Conservation (phyloP, 64 coral and sea anemone species). For the Trachythela sp. region DNA sequence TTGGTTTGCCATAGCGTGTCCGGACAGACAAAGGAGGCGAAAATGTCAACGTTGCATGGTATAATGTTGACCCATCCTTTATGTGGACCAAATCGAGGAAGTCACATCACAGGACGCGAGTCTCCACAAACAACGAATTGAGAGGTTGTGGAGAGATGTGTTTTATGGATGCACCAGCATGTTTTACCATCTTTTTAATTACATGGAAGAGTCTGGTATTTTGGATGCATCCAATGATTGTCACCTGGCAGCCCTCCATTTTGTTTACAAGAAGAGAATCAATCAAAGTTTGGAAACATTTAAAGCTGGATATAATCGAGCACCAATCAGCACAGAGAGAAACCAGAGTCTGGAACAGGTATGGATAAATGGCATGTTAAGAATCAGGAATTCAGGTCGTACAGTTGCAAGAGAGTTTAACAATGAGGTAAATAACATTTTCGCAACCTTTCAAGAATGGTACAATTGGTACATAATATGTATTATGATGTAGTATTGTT, state of each 20-base stretch:
- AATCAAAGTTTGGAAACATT: constrained; percentile 7
- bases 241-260: background rate
- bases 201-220: constrained; percentile 33
- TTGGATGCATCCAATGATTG: constrained; percentile 1
- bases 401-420: background rate
- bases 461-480: no score
- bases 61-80: background rate
- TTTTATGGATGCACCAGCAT: background rate
- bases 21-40: background rate
- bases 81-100: background rate
- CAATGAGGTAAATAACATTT: background rate
- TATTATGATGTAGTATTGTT: no score
- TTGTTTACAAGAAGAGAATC: background rate
- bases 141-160: constrained; percentile 26
- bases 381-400: background rate
- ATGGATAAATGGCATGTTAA: constrained; percentile 16
- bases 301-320: background rate
- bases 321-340: constrained; percentile 19
- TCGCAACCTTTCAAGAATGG: no score
- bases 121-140: background rate
- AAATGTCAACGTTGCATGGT: constrained; percentile 24
- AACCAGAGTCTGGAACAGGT: constrained; percentile 13
- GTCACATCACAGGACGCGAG: background rate
- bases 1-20: background rate
- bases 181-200: constrained; percentile 2